phyloP scores from a whole-genome alignment of 2,888 invertebrate genomes.

The Idaea dimidiata region DNA sequence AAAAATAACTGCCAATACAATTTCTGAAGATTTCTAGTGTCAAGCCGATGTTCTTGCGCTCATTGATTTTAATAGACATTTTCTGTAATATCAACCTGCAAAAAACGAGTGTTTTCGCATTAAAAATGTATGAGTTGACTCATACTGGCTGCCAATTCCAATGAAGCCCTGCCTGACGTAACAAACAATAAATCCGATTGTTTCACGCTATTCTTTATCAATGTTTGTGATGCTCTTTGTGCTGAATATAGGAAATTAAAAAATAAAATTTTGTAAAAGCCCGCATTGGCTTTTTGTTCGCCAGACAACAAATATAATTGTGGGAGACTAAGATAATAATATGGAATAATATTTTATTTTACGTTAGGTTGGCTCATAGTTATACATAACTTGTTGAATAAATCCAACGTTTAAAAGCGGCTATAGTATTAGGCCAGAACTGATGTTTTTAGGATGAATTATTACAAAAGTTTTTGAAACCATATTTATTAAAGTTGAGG shows the following conservation, averaged over 20 bases:
- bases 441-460: no score
- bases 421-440: no score
- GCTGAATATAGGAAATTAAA: slow-evolving; percentile 33
- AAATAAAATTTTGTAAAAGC: slow-evolving; percentile 33
- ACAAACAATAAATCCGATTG: slow-evolving; percentile 27
- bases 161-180: slow-evolving; percentile 23
- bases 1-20: slow-evolving; percentile 21
- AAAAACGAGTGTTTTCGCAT: slow-evolving; percentile 3
- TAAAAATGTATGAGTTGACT: slow-evolving; percentile 16
- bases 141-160: slow-evolving; percentile 18
- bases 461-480: no score
- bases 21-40: slow-evolving; percentile 9
- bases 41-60: background rate
- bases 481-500: no score
- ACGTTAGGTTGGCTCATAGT: background rate
- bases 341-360: slow-evolving; percentile 6
- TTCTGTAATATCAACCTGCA: slow-evolving; percentile 7
- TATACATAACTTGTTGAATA: background rate
- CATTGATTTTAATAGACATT: slow-evolving; percentile 3
- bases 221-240: slow-evolving; percentile 42
- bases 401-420: slow-evolving; percentile 2
- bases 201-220: slow-evolving; percentile 33
- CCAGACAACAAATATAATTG: slow-evolving; percentile 41
- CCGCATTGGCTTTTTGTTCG: slow-evolving; percentile 46
- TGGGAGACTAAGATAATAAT: slow-evolving; percentile 29